Evolutionary conservation across 2,797 vertebrate genomes (phyloP), one percentile per base, ranked within the genome.

Genomic region (Sorex maritimensis): DNA sequence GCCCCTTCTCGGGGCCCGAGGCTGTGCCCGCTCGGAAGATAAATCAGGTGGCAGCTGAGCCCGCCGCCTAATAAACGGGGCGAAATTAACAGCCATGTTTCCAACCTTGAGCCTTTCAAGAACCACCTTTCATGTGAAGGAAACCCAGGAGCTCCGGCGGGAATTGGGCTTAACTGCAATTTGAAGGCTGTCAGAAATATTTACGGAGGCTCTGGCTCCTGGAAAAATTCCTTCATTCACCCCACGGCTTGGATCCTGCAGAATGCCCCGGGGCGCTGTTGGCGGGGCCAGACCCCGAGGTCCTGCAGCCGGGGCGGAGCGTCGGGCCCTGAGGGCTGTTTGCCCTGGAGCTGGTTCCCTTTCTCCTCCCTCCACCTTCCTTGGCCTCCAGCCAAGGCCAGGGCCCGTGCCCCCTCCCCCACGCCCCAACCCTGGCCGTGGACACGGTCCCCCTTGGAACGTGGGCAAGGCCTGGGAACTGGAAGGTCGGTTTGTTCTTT

Each of bases 151-250:
- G 94, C 93, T 95, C 92, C 92, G 96, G 52, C 0, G 24, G 95
- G 97, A 88, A 85, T 90, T 74, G 95, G 91, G 90, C 96, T 96
- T 95, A 97, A 95, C 95, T 97, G 94, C 89, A 96, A 13, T 96
- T 96, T 98, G 97, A 97, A 97, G 96, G 93, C 96, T 96, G 96
- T 98, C 95, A 98, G 93, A 95, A 97, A 95, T 89, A 83, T 93
- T 96, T 98, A 97, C 97, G 85, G 96, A 96, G 95, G 82, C 96
- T 92, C 79, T 95, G 96, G 96, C 95, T 98, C 96, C 96, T 97
- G 96, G 97, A 95, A 97, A 97, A 97, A 95, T 92, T 86, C 94
- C 96, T 97, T 97, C 94, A 97, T 96, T 97, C 96, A 96, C 82
- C 78, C n/a, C 95, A 95, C 96, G 97, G 97, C 97, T 97, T 98